phyloP scores from a whole-genome alignment of 2,888 invertebrate species.

The Sphinx pinastri region DNA sequence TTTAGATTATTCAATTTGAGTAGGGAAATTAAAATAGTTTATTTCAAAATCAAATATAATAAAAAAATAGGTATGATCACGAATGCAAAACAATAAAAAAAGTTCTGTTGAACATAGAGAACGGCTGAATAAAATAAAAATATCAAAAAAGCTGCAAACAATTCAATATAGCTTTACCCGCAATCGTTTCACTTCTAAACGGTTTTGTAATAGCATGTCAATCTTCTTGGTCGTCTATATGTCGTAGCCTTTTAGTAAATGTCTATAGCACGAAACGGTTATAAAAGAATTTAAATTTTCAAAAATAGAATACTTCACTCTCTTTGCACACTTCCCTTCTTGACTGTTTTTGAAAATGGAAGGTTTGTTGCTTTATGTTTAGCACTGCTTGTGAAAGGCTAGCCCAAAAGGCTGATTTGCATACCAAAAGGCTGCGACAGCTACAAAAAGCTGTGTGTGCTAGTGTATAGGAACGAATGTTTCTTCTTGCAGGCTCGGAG shows the following conservation, averaged over 20 bases:
- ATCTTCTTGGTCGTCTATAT: conserved; percentile 72
- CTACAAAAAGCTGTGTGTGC: conserved; percentile 71
- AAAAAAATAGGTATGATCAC: background rate
- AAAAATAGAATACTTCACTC: background rate
- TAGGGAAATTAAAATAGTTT: background rate
- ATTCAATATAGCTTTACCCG: conserved; percentile 22
- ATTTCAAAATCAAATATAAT: conserved; percentile 31
- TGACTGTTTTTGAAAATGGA: background rate
- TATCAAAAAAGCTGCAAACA: no score
- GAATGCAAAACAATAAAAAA: no score
- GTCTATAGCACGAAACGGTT: conserved; percentile 18
- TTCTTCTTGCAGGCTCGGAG: conserved; percentile 92
- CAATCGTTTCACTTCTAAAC: conserved; percentile 51
- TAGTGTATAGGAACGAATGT: conserved; percentile 81
- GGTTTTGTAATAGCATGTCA: conserved; percentile 62
- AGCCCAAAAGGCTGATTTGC: conserved; percentile 14
- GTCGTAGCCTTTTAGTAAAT: conserved; percentile 29
- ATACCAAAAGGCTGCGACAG: conserved; percentile 29
- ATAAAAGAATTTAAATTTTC: background rate
- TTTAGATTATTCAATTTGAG: no score
- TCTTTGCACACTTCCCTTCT: conserved; percentile 15
- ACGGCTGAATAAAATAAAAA: no score
- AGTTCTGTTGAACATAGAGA: no score
- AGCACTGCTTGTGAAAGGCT: conserved; percentile 3
- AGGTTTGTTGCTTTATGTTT: background rate